These are phyloP conservation scores for Caerostris extrusa DNA, from an alignment of 1,140 invertebrate species.

Conservation along the genomic window DNA sequence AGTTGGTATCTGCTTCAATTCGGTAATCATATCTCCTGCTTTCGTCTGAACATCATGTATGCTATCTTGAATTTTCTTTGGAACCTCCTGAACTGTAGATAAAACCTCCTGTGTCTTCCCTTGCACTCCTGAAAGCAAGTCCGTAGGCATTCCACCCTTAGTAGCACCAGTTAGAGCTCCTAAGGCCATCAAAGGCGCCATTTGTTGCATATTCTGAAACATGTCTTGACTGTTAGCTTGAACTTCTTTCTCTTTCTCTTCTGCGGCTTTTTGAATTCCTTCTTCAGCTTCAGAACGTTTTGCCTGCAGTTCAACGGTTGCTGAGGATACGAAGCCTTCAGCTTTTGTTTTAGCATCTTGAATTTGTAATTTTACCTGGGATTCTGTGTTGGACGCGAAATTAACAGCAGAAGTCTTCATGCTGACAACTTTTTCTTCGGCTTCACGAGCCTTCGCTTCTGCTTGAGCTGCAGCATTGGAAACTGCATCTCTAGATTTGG, in stretches of 20 bases:
- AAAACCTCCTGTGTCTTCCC: constrained; percentile 61
- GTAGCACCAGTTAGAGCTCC: constrained; percentile 23
- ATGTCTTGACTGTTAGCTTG: constrained; percentile 46
- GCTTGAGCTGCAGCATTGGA: neutral
- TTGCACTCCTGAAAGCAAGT: constrained; percentile 45
- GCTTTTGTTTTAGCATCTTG: constrained; percentile 54
- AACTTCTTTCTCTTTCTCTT: constrained; percentile 36
- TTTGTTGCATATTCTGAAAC: constrained; percentile 46
- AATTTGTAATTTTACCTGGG: constrained; percentile 28
- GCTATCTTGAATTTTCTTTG: constrained; percentile 52
- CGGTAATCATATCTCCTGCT: constrained; percentile 43
- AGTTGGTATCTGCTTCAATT: constrained; percentile 67
- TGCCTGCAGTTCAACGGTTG: constrained; percentile 47
- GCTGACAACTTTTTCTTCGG: constrained; percentile 7
- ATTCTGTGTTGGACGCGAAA: constrained; percentile 26
- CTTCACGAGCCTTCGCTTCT: constrained; percentile 45
- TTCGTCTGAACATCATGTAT: constrained; percentile 60
- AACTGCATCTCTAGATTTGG: constrained; percentile 12
- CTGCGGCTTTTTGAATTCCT: neutral
- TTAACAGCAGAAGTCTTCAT: neutral
- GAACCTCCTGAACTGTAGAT: constrained; percentile 63
- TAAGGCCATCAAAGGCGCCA: constrained; percentile 29
- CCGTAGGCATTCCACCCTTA: neutral
- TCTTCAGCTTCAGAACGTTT: constrained; percentile 57
- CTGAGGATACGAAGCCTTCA: constrained; percentile 49